These are phyloP conservation scores for Euzophera pinguis DNA, from an alignment of 2,888 invertebrate species.

Conservation along the genomic window DNA sequence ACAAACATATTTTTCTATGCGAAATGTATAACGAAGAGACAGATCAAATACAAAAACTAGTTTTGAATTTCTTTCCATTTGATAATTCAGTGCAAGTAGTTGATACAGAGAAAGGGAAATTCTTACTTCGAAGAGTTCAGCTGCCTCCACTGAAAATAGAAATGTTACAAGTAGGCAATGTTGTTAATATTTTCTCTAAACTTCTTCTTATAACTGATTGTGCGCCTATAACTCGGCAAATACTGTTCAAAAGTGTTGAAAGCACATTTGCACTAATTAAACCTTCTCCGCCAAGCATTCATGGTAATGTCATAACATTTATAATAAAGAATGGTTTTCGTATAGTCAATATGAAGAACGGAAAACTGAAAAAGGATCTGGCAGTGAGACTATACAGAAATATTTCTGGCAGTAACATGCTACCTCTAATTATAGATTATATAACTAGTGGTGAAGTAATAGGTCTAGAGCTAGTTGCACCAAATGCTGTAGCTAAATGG, in stretches of 20 bases:
- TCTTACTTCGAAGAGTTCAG: conserved; percentile 82
- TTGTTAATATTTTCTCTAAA: conserved; percentile 86
- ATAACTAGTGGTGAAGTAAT: conserved; percentile 86
- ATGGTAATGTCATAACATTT: conserved; percentile 87
- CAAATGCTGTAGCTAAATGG: conserved; percentile 84
- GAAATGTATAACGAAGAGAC: conserved; percentile 93
- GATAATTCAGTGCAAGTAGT: conserved; percentile 91
- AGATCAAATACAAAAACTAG: conserved; percentile 83
- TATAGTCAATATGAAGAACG: conserved; percentile 87
- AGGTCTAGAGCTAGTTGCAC: conserved; percentile 86
- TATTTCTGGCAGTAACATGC: conserved; percentile 76
- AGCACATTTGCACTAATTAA: conserved; percentile 91
- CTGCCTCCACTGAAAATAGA: conserved; percentile 81
- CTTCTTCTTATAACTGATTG: conserved; percentile 85
- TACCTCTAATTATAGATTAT: conserved; percentile 83
- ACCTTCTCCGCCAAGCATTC: conserved; percentile 83
- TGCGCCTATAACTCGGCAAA: conserved; percentile 83
- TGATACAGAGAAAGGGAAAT: conserved; percentile 79
- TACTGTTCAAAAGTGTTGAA: conserved; percentile 80
- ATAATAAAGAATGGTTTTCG: conserved; percentile 83
- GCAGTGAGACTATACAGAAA: conserved; percentile 82
- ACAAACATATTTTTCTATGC: conserved; percentile 82
- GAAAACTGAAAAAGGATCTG: conserved; percentile 82
- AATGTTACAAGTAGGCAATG: conserved; percentile 87
- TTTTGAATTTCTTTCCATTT: conserved; percentile 86